Conservation (phyloP, 2,797 vertebrate species). For the Hoplostethus atlanticus region DNA sequence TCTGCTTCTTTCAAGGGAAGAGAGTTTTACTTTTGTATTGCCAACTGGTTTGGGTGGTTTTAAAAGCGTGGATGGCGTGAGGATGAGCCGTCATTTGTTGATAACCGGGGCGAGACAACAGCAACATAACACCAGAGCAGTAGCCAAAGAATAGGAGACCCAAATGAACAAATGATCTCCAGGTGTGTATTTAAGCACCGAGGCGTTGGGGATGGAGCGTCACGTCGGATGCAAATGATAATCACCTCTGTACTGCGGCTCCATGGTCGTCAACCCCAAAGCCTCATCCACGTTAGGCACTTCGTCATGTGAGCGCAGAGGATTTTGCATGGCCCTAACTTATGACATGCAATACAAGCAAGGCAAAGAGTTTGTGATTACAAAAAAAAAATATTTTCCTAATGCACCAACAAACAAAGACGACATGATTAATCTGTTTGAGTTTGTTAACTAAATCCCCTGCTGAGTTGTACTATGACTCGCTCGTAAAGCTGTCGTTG, state of each 20-base stretch:
- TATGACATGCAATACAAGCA: slow-evolving; percentile 63
- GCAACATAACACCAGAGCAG: slow-evolving; percentile 25
- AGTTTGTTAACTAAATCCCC: slow-evolving; percentile 69
- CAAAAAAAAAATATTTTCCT: slow-evolving; percentile 73
- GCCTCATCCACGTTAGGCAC: slow-evolving; percentile 54
- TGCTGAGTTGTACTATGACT: slow-evolving; percentile 18
- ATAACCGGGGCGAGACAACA: slow-evolving; percentile 28
- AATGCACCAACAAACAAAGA: slow-evolving; percentile 64
- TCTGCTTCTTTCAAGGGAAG: not conserved
- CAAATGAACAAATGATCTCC: slow-evolving; percentile 81
- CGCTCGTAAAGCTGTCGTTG: not conserved
- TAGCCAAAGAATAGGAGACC: slow-evolving; percentile 69
- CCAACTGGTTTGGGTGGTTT: slow-evolving; percentile 48
- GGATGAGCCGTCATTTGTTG: slow-evolving; percentile 25
- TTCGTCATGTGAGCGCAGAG: slow-evolving; percentile 50
- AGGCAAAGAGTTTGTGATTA: slow-evolving; percentile 59
- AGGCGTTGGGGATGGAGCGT: slow-evolving; percentile 67
- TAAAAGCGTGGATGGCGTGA: slow-evolving; percentile 19
- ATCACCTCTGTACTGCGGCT: slow-evolving; percentile 70
- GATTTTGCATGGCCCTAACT: slow-evolving; percentile 75
- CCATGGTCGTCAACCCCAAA: slow-evolving; percentile 54
- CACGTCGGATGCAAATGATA: slow-evolving; percentile 82
- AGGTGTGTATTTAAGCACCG: slow-evolving; percentile 78
- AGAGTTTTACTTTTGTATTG: slow-evolving; percentile 24
- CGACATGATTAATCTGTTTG: slow-evolving; percentile 54